A percentile compares a stretch with the other conserved stretches of the same genome.
Conservation (phyloP, 2,113 vertebrate species). For the Danio rerio region GRCz12tu NC_133189.1:18016501-18017000, state of each 20-base stretch:
- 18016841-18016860: too few relatives aligned
- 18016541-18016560: constrained; percentile 22
- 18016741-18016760: too few relatives aligned
- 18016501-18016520: neutral
- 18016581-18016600: constrained; percentile 5
- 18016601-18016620: neutral
- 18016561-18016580: constrained; percentile 17
- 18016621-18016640: neutral
- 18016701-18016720: neutral
- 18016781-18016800: too few relatives aligned
- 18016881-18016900: too few relatives aligned
- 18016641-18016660: too few relatives aligned
- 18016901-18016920: neutral
- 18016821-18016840: too few relatives aligned
- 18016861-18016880: neutral
- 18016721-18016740: too few relatives aligned
- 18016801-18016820: too few relatives aligned
- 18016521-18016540: constrained; percentile 8
- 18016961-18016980: constrained; percentile 50
- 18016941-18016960: neutral
- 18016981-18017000: neutral
- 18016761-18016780: too few relatives aligned
- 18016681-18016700: neutral
- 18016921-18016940: neutral
- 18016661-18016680: too few relatives aligned